Evolutionary conservation across 2,888 invertebrate genomes (phyloP), one percentile per base, ranked within the genome.

Genomic region (Dichetophora obliterata): DNA sequence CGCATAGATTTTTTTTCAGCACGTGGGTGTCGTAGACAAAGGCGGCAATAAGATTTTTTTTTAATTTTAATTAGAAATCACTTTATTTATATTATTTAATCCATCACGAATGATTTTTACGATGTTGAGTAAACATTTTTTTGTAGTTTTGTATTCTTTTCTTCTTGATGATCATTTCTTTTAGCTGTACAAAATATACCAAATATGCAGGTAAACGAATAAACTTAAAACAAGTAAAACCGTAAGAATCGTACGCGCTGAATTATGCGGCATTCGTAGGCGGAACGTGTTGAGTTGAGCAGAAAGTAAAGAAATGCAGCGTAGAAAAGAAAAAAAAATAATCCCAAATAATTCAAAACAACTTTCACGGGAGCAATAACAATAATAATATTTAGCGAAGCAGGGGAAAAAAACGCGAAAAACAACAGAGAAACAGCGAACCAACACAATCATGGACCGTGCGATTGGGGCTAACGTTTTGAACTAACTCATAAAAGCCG

Each of bases 181-280:
- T 75, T 16, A 75, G 61, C 22, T n/a, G 68, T 76, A 73, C 59
- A 76, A 50, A 52, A 76, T 65, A 43, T 22, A 72, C 76, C 76
- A 72, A 66, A 72, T 72, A 54, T 76, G 76, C 27, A 72, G 54
- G 37, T 76, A 71, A 71, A 76, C 76, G 59, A 76, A 43, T 22
- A 76, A 37, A 59, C 75, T 70, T 37, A 63, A 63, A 75, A 34
- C 34, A 48, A 75, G 70, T 43, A 75, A 16, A 66, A 24, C 65
- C 50, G 57, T 48, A 61, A 76, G 66, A 76, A 72, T 52, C 43
- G 52, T 73, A 68, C 72, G 76, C 37, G 72, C 66, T 43, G 34
- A 72, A 72, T 68, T 66, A 73, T 72, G 76, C 66, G 76, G 72
- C 76, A 76, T 76, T 43, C 66, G 57, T 50, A 50, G 61, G 50